These are phyloP conservation scores for Crocuta crocuta DNA, from an alignment of 2,113 vertebrate species.

Conservation along the genomic window DNA sequence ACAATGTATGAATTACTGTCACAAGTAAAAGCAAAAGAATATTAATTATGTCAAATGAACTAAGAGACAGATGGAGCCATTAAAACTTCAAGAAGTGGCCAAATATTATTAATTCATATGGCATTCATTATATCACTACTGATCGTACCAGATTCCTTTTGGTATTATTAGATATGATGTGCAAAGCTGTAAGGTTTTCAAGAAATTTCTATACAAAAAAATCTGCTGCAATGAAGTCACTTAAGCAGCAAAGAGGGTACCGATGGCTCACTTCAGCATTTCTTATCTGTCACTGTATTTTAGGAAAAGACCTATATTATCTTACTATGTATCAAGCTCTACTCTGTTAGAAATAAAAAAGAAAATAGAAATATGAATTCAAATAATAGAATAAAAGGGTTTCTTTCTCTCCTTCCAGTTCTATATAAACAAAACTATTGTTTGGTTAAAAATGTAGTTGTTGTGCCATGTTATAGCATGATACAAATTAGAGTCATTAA, in stretches of 20 bases:
- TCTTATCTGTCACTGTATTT: background rate
- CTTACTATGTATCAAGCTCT: background rate
- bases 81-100: constrained; percentile 82
- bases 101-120: constrained; percentile 84
- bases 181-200: constrained; percentile 65
- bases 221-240: background rate
- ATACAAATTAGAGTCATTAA: background rate
- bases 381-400: background rate
- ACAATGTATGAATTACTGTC: constrained; percentile 68
- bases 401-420: background rate
- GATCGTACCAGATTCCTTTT: constrained; percentile 78
- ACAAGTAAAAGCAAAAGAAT: constrained; percentile 73
- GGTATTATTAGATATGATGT: constrained; percentile 65
- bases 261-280: background rate
- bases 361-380: background rate
- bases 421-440: background rate
- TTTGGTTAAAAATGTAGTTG: background rate
- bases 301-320: background rate
- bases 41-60: constrained; percentile 84
- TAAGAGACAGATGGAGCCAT: constrained; percentile 78
- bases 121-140: constrained; percentile 81
- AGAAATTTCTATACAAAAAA: background rate
- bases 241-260: background rate
- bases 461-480: background rate
- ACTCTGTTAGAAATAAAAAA: background rate